Conservation (phyloP, 2,888 invertebrate species). For the Drosophila emarginata region DNA sequence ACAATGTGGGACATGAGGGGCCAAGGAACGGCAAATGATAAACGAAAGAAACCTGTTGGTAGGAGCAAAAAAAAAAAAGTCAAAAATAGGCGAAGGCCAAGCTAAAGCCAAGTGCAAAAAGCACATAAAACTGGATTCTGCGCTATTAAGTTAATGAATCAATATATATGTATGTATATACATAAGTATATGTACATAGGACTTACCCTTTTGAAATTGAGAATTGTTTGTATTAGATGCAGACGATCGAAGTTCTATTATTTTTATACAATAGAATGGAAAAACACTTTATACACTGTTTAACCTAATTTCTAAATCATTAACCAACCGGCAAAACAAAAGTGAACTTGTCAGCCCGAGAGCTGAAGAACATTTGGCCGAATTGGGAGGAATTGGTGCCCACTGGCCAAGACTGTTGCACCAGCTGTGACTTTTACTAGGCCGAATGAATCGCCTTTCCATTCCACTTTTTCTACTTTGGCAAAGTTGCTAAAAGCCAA, state of each 20-base stretch:
- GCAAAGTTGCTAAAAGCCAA: slow-evolving; percentile 39
- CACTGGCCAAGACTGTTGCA: slow-evolving; percentile 10
- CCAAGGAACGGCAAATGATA: slow-evolving; percentile 57
- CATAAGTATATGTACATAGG: neutral
- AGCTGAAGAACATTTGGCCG: slow-evolving; percentile 70
- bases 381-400: slow-evolving; percentile 7
- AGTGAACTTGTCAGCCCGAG: slow-evolving; percentile 66
- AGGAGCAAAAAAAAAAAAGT: neutral
- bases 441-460: slow-evolving; percentile 58
- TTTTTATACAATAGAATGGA: neutral
- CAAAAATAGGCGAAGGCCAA: slow-evolving; percentile 67
- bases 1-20: slow-evolving; percentile 25
- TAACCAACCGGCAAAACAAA: slow-evolving; percentile 28
- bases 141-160: neutral
- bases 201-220: neutral
- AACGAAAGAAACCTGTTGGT: slow-evolving; percentile 45
- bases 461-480: slow-evolving; percentile 70
- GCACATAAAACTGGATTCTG: slow-evolving; percentile 9
- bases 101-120: slow-evolving; percentile 19
- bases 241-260: neutral
- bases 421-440: slow-evolving; percentile 14
- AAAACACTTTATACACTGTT: neutral
- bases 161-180: neutral
- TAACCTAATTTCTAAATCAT: slow-evolving; percentile 19
- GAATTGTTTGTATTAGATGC: neutral